Percentiles rank a stretch among this genome's conserved stretches.
phyloP scores from a whole-genome alignment of 2,888 invertebrate species.

The Kryphioiulus occultus region DNA sequence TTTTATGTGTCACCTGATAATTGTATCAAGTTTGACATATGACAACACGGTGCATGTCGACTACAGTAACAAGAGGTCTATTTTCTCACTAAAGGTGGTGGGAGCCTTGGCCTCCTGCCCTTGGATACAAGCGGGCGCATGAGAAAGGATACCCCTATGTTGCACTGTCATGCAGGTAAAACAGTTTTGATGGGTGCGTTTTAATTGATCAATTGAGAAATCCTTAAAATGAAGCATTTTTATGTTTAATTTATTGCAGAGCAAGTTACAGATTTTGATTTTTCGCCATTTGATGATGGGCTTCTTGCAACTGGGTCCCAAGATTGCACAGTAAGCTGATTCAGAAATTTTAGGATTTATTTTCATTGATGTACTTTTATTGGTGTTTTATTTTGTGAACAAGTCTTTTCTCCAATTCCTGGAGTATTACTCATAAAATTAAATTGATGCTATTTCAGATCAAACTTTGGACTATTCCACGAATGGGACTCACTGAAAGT shows the following conservation, averaged over 20 bases:
- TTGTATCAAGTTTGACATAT: neutral
- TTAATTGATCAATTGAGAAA: neutral
- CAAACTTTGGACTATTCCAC: conserved; percentile 90
- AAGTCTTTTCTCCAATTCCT: neutral
- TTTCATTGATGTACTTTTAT: too few relatives aligned
- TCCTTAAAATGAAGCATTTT: neutral
- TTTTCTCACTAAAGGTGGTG: conserved; percentile 67
- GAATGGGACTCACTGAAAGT: conserved; percentile 78
- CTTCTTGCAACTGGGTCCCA: conserved; percentile 81
- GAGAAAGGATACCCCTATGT: conserved; percentile 70
- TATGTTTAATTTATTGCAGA: conserved; percentile 81
- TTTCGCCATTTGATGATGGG: conserved; percentile 95
- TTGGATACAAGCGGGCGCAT: conserved; percentile 88
- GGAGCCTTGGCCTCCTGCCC: conserved; percentile 87
- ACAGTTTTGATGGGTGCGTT: neutral
- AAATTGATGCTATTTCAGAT: conserved; percentile 67
- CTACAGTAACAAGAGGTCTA: too few relatives aligned
- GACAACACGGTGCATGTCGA: too few relatives aligned
- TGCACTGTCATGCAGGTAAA: conserved; percentile 63
- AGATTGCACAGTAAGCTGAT: conserved; percentile 63
- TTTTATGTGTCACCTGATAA: neutral
- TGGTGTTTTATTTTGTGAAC: too few relatives aligned
- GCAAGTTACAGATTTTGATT: conserved; percentile 92
- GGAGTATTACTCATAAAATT: neutral
- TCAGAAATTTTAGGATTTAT: neutral